These are phyloP conservation scores for Zootermopsis nevadensis DNA, from an alignment of 2,888 invertebrate species.

Conservation along the genomic window DNA sequence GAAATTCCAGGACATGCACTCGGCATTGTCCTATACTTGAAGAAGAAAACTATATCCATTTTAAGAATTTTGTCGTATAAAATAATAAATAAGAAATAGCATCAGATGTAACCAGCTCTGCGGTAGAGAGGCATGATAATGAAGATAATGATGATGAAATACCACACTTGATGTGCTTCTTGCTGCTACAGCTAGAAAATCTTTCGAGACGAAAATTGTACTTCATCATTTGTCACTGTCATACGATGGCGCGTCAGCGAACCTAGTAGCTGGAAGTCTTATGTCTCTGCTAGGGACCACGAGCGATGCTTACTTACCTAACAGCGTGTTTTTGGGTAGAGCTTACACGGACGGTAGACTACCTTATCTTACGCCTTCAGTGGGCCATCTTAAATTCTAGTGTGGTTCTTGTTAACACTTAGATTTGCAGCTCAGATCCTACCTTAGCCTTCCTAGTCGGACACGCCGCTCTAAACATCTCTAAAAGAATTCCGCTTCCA, in stretches of 20 bases:
- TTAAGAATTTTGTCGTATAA: neutral
- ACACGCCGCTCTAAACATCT: too few relatives aligned
- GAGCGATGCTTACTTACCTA: neutral
- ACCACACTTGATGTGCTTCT: slow-evolving; percentile 8
- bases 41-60: neutral
- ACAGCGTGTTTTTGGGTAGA: too few relatives aligned
- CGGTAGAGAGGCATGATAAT: neutral
- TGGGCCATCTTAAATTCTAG: too few relatives aligned
- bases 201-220: neutral
- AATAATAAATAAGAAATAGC: neutral
- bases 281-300: neutral
- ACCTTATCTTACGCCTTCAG: too few relatives aligned
- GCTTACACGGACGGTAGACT: too few relatives aligned
- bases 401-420: too few relatives aligned
- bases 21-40: neutral
- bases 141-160: slow-evolving; percentile 13
- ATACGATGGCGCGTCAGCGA: neutral
- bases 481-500: too few relatives aligned
- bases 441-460: too few relatives aligned
- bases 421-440: too few relatives aligned
- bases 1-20: neutral
- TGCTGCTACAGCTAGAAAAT: neutral
- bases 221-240: slow-evolving; percentile 9
- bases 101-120: neutral
- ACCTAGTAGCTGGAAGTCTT: neutral